Evolutionary conservation across 2,888 invertebrate species (phyloP).

Genomic region (Oxystoma pomonae): DNA sequence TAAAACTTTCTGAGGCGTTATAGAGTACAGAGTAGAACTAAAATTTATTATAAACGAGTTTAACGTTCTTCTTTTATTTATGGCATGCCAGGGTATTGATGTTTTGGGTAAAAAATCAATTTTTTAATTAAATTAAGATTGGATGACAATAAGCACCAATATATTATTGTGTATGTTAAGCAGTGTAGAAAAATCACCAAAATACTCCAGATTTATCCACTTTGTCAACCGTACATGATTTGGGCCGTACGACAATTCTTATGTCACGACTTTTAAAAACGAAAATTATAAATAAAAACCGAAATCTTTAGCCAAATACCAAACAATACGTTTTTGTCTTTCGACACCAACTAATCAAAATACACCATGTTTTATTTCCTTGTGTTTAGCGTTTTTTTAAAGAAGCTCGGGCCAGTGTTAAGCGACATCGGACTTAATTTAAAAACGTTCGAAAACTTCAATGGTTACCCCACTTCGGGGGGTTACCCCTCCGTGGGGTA

Average conservation of each 20-base stretch:
- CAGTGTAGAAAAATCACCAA: not conserved
- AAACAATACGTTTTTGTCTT: not conserved
- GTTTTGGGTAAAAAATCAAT: too few relatives aligned
- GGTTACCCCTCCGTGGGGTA: slow-evolving; percentile 31
- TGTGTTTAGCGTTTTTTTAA: not conserved
- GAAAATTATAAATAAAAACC: slow-evolving; percentile 25
- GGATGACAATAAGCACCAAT: too few relatives aligned
- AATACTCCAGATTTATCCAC: slow-evolving; percentile 1
- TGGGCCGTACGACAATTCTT: slow-evolving; percentile 21
- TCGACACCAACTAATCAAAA: not conserved
- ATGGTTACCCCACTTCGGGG: not conserved
- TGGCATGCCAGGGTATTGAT: too few relatives aligned
- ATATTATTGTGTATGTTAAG: too few relatives aligned
- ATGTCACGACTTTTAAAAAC: slow-evolving; percentile 27
- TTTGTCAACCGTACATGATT: slow-evolving; percentile 23
- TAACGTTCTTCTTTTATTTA: too few relatives aligned
- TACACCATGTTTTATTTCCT: not conserved
- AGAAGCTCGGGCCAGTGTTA: not conserved
- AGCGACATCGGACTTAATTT: not conserved
- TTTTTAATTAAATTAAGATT: too few relatives aligned
- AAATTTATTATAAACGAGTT: too few relatives aligned
- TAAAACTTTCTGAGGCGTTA: too few relatives aligned
- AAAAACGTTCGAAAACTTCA: not conserved
- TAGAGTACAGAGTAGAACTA: too few relatives aligned
- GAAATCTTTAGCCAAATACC: slow-evolving; percentile 7